A percentile compares a stretch with the other conserved stretches of the same genome.
These are phyloP conservation scores for Leptinotarsa tumamoca DNA, from an alignment of 2,888 invertebrate genomes.

Conservation along the genomic window DNA sequence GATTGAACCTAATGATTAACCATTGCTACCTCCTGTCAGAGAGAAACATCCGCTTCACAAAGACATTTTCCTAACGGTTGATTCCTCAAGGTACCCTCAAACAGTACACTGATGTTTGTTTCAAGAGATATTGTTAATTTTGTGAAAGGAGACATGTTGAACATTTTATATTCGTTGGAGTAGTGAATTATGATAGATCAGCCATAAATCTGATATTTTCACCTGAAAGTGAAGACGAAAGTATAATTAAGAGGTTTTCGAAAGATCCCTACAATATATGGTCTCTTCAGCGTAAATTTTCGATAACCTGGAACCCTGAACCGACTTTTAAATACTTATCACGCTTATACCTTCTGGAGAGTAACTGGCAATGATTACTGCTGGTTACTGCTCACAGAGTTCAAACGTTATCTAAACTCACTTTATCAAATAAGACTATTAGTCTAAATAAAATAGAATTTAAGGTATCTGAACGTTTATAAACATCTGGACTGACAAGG, in stretches of 20 bases:
- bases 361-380: too few species aligned
- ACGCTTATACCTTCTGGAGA: too few species aligned
- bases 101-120: not conserved
- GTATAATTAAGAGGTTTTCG: not conserved
- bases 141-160: not conserved
- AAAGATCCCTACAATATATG: not conserved
- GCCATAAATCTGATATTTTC: not conserved
- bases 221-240: not conserved
- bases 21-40: constrained; percentile 49
- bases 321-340: too few species aligned
- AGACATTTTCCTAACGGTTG: constrained; percentile 52
- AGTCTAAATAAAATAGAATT: too few species aligned
- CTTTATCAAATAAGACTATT: too few species aligned
- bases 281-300: too few species aligned
- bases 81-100: not conserved
- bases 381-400: too few species aligned
- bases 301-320: too few species aligned
- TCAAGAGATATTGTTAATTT: not conserved
- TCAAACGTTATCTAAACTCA: too few species aligned
- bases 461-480: too few species aligned
- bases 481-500: too few species aligned
- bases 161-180: not conserved
- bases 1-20: constrained; percentile 26
- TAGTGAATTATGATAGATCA: not conserved
- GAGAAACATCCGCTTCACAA: constrained; percentile 46